Conservation (phyloP, 2,888 invertebrate species). For the Ctena decussata region DNA sequence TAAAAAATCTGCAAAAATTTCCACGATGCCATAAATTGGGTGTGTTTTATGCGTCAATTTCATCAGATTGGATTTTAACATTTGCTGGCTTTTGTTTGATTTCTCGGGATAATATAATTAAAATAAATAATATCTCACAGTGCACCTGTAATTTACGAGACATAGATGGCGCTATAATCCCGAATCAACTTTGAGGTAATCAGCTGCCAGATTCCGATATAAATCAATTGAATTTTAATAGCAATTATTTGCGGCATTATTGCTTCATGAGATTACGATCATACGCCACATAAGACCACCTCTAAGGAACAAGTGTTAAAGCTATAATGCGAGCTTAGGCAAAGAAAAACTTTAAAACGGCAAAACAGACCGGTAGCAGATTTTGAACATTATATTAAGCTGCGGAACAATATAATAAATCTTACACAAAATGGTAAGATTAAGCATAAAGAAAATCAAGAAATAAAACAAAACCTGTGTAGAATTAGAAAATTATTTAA, state of each 20-base stretch:
- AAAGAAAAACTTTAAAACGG: not conserved
- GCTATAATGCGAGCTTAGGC: not conserved
- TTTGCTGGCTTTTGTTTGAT: constrained; percentile 1
- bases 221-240: constrained; percentile 12
- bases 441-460: not conserved
- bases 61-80: not conserved
- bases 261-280: not conserved
- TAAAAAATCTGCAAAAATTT: constrained; percentile 12
- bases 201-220: not conserved
- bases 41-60: not conserved
- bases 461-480: constrained; percentile 4
- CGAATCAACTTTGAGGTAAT: constrained; percentile 4
- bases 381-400: not conserved
- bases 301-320: not conserved
- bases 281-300: not conserved
- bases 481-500: not conserved
- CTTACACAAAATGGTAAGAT: not conserved
- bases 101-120: not conserved
- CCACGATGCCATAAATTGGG: not conserved
- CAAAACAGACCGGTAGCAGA: not conserved
- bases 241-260: not conserved
- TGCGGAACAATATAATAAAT: not conserved
- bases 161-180: not conserved
- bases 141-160: constrained; percentile 7
- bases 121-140: not conserved